Conservation (phyloP, 23 tunicate species). For the Trididemnum clinides region DNA sequence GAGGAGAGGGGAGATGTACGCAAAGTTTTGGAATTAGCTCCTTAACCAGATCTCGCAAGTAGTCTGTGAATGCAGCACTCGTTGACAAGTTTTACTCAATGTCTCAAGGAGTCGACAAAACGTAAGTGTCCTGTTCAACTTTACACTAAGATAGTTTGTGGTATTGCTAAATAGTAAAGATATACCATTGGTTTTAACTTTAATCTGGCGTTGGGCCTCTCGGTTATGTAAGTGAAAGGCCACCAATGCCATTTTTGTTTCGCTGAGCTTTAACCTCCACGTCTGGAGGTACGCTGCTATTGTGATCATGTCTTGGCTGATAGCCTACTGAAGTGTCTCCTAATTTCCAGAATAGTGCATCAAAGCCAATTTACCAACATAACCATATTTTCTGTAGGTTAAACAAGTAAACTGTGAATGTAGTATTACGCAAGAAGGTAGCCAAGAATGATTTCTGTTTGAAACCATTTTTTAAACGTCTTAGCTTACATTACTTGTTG, state of each 20-base stretch:
- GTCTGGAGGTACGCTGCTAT: neutral
- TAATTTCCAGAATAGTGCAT: neutral
- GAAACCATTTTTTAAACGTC: neutral
- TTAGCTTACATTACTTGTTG: neutral
- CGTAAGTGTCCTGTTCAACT: neutral
- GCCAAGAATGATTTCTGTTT: neutral
- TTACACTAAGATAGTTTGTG: neutral
- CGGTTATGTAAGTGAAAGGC: neutral
- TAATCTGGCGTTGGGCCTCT: neutral
- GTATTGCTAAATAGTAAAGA: neutral
- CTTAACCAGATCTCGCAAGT: neutral
- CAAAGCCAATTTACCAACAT: neutral
- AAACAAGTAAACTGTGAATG: neutral
- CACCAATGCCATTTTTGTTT: neutral
- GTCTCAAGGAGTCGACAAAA: neutral
- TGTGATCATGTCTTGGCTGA: neutral
- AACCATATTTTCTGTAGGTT: neutral
- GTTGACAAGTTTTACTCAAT: neutral
- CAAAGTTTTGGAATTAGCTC: neutral
- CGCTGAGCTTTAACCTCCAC: neutral
- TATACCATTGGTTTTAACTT: neutral
- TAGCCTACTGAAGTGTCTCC: neutral
- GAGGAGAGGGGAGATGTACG: neutral
- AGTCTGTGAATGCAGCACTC: neutral
- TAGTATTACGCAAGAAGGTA: neutral